Evolutionary conservation across 2,113 vertebrate genomes (phyloP).

Genomic region (Chitala chitala): DNA sequence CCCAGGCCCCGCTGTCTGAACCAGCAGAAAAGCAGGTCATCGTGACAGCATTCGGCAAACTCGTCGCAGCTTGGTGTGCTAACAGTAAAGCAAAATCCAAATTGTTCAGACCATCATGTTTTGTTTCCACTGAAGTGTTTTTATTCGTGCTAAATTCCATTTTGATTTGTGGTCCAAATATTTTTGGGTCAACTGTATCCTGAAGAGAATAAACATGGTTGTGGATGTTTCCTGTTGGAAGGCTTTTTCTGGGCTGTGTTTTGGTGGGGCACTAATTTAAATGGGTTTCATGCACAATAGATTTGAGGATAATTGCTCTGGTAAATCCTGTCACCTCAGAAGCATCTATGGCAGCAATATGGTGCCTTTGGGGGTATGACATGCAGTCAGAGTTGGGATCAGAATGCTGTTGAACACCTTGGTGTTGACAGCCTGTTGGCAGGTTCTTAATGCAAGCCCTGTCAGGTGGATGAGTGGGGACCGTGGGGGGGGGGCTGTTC

Average conservation of each 20-base stretch:
- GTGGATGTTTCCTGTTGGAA: no score
- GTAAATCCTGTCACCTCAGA: background rate
- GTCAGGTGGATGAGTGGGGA: background rate
- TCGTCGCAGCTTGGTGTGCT: background rate
- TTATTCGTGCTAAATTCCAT: background rate
- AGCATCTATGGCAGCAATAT: background rate
- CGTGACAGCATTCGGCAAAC: background rate
- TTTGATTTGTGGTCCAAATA: conserved; percentile 1
- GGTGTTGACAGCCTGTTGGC: no score
- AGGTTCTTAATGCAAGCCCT: background rate
- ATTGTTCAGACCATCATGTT: background rate
- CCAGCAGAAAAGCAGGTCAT: background rate
- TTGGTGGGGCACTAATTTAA: background rate
- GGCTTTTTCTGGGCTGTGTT: background rate
- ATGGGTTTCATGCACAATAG: background rate
- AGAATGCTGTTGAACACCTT: no score
- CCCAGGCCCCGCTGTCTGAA: background rate
- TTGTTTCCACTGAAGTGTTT: no score
- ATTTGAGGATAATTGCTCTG: background rate
- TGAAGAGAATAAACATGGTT: background rate
- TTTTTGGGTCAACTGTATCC: conserved; percentile 6
- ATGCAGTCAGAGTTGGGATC: background rate
- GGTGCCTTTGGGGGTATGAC: background rate
- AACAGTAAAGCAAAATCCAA: background rate
- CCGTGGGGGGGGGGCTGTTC: background rate